phyloP scores from a whole-genome alignment of 1,140 invertebrate species.

The Homarus americanus region DNA sequence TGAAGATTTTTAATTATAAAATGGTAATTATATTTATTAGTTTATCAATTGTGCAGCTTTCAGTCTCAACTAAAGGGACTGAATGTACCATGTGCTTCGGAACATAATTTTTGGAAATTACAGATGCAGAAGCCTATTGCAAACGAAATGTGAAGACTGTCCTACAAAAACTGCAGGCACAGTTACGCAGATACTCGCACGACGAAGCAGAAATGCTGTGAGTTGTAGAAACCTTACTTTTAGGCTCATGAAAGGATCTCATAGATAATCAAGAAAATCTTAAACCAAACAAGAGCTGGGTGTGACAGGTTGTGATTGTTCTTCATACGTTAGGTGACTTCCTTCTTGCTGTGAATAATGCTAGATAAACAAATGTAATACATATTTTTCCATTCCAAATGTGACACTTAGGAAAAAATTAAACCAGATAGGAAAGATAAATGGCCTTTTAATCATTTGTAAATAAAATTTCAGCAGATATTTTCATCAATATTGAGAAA shows the following conservation, averaged over 20 bases:
- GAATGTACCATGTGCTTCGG: too few species aligned
- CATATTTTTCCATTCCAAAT: neutral
- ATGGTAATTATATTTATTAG: too few species aligned
- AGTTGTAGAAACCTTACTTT: neutral
- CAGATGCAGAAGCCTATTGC: conserved; percentile 75
- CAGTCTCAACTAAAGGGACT: too few species aligned
- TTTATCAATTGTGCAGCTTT: too few species aligned
- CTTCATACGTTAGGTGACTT: neutral
- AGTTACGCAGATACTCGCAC: conserved; percentile 71
- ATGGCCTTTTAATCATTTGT: neutral
- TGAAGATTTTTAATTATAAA: too few species aligned
- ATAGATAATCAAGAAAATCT: neutral
- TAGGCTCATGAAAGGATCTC: conserved; percentile 32
- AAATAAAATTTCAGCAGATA: neutral
- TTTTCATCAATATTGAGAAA: neutral
- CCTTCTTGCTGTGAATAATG: neutral
- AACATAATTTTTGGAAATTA: neutral
- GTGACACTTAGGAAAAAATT: neutral
- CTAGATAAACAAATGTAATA: neutral
- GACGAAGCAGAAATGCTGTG: conserved; percentile 56
- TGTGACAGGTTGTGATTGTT: neutral
- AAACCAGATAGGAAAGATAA: neutral
- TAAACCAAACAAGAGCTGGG: neutral
- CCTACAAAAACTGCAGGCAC: conserved; percentile 72
- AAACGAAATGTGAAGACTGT: conserved; percentile 75